Evolutionary conservation across 1,140 invertebrate species (phyloP), one percentile per base, ranked within the genome.

Genomic region (Riptortus pedestris): DNA sequence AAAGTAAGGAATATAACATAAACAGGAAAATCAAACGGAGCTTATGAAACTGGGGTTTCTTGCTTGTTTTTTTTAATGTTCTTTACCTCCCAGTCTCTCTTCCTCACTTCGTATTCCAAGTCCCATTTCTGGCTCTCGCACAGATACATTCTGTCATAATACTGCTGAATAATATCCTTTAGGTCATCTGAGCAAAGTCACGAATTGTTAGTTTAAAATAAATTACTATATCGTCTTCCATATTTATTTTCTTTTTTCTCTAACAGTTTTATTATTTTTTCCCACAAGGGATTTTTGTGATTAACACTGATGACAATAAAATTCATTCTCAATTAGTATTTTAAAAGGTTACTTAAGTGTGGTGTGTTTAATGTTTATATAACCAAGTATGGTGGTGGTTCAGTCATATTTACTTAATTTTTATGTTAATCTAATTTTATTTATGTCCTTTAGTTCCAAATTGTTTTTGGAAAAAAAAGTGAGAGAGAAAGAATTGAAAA

Each of bases 61-160:
- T 61, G 26, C n/a, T 43, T 47, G 31, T 20, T n/a, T 29, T 51
- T 26, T 62, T 62, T 62, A 22, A 20, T 47, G 18, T 26, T 48
- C 45, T 48, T 71, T 90, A 96, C 92, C 91, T 96, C 93, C 81
- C 87, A 92, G 83, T 96, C 93, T 85, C 91, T 93, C 84, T 92
- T 93, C 81, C 90, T 86, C 80, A 97, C 92, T 86, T 96, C 91
- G 83, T 91, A 88, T 87, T 98, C 94, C 88, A 97, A 93, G 88
- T 97, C 94, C 88, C 93, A 98, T 84, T 96, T 96, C 81, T 96
- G 92, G 82, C 91, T 89, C 83, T 97, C 94, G 83, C 94, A 92
- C 81, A 88, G 82, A 83, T 87, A 88, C 82, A 96, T 86, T 81
- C 90, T 90, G 78, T 90, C 86, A 86, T 91, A 88, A 86, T 96